Percentiles rank a stretch among this genome's conserved stretches.
These are phyloP conservation scores for Ispidina picta DNA, from an alignment of 2,797 vertebrate genomes.

Conservation along the genomic window DNA sequence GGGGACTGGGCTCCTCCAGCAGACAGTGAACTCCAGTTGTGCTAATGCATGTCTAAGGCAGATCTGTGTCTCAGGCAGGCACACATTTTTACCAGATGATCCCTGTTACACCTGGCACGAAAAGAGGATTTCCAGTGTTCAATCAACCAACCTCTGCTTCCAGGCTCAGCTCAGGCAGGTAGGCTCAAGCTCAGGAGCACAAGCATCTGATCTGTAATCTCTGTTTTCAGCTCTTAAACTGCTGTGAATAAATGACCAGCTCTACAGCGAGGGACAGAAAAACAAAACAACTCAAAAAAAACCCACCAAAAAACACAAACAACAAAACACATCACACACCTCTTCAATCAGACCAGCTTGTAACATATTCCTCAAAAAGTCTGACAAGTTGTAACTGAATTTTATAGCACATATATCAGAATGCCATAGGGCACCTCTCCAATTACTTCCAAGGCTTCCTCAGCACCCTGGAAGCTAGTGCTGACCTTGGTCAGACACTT, in stretches of 20 bases:
- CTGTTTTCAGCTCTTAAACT: background rate
- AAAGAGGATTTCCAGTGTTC: constrained; percentile 26
- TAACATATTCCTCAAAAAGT: background rate
- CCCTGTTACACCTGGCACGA: constrained; percentile 42
- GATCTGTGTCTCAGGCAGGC: constrained; percentile 17
- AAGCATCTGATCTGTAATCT: rapidly evolving
- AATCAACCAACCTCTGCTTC: constrained; percentile 18
- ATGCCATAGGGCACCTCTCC: background rate
- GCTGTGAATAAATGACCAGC: background rate
- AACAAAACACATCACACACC: background rate
- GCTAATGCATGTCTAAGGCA: constrained; percentile 39
- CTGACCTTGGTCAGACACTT: background rate
- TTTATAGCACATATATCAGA: background rate
- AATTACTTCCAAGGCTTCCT: background rate
- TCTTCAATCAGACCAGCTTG: background rate
- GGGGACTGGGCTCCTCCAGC: constrained; percentile 48
- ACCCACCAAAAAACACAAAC: background rate
- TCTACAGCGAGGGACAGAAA: background rate
- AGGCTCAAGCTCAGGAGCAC: background rate
- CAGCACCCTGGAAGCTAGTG: background rate
- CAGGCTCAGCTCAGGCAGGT: background rate
- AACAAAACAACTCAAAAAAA: background rate
- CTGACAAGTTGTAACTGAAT: background rate
- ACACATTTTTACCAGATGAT: constrained; percentile 58
- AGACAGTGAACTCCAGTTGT: constrained; percentile 48